phyloP scores from a whole-genome alignment of 2,888 invertebrate genomes.

The Diabrotica balteata region DNA sequence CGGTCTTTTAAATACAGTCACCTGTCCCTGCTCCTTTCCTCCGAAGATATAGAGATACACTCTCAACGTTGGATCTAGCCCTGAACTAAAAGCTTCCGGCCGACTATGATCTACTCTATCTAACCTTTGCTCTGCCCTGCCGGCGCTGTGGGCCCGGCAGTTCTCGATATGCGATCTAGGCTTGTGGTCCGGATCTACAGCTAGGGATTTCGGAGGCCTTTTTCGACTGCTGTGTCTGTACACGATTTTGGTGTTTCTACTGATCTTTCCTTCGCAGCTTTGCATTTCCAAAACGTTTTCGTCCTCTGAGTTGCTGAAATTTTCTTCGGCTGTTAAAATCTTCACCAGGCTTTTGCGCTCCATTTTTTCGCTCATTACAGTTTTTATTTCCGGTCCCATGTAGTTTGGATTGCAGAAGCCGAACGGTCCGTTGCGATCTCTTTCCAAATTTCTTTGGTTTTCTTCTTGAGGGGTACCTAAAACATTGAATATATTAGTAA shows the following conservation, averaged over 20 bases:
- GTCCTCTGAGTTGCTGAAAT: slow-evolving; percentile 39
- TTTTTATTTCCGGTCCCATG: slow-evolving; percentile 69
- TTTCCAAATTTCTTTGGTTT: slow-evolving; percentile 47
- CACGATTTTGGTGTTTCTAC: slow-evolving; percentile 55
- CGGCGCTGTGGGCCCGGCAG: slow-evolving; percentile 65
- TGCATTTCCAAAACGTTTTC: slow-evolving; percentile 55
- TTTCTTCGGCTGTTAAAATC: slow-evolving; percentile 38
- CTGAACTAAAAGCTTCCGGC: slow-evolving; percentile 28
- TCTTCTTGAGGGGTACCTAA: slow-evolving; percentile 55
- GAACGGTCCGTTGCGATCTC: slow-evolving; percentile 61
- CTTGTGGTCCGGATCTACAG: slow-evolving; percentile 51
- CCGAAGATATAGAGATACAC: slow-evolving; percentile 76
- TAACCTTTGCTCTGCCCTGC: slow-evolving; percentile 62
- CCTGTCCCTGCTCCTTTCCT: slow-evolving; percentile 80
- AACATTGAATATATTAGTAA: background rate
- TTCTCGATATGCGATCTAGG: slow-evolving; percentile 42
- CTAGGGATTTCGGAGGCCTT: slow-evolving; percentile 60
- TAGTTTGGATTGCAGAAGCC: slow-evolving; percentile 82
- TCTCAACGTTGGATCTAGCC: slow-evolving; percentile 62
- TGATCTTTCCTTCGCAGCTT: slow-evolving; percentile 52
- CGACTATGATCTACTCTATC: slow-evolving; percentile 43
- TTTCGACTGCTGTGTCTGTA: slow-evolving; percentile 51
- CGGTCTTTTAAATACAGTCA: slow-evolving; percentile 77
- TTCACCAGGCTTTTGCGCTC: slow-evolving; percentile 43
- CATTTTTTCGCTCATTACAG: slow-evolving; percentile 45